Base-by-base conservation (phyloP, 2,888 invertebrate species). In the Drosophila prostipennis region DNA sequence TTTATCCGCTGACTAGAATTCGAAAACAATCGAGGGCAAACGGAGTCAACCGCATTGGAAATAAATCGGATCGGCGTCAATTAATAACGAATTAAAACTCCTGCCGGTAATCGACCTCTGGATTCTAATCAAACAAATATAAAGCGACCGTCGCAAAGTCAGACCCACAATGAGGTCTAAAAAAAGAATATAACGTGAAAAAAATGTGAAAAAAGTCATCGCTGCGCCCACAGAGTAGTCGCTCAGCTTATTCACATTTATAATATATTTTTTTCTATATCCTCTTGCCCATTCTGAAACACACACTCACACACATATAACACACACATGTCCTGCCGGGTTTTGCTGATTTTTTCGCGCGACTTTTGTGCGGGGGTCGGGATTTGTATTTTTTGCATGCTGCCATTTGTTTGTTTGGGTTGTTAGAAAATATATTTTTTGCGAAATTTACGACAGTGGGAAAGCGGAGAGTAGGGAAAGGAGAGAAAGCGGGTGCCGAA, bases 351-450 rank as follows among this genome's bases (percentile, higher is more conserved):
- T 75, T 83, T 83, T 80, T 81, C 80, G 79, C 87, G 81, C 63
- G 70, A 81, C 81, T 86, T 86, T 84, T 79, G 79, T 79, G 77
- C 23, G 79, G 75, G 79, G 74, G 72, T 78, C 72, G 77, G 75
- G 80, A 69, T 77, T 79, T 82, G 80, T 72, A 74, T 73, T 83
- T 65, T 61, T 74, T 74, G 53, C 39, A 58, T 57, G 64, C 76
- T 72, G 80, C 75, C 70, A 69, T 87, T 80, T 87, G 84, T 86
- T 87, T 84, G 87, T 84, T 86, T 86, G 79, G 86, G 79, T 78
- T 88, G 88, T 86, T 87, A 86, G 86, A 88, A 86, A 86, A 87
- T 85, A 86, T 87, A 87, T 86, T 84, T 84, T 87, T 79, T 83
- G 83, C 71, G 76, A 77, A 82, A 79, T 79, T 79, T 76, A 67